Percentiles rank a stretch among this genome's conserved stretches.
These are phyloP conservation scores for Parambassis ranga DNA, from an alignment of 2,797 vertebrate genomes.

Conservation along the genomic window DNA sequence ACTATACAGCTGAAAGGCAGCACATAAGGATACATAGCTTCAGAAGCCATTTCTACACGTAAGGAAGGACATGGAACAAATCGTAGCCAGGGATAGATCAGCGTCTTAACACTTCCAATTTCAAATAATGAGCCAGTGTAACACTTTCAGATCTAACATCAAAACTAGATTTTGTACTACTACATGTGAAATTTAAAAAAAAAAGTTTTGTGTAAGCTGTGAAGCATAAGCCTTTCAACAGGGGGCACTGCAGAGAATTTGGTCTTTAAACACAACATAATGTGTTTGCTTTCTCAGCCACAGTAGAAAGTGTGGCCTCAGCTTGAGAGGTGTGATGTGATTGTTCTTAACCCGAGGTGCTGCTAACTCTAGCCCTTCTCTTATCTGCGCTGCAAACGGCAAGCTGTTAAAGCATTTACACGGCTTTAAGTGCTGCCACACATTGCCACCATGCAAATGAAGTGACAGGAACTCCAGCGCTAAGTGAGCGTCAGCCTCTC, in stretches of 20 bases:
- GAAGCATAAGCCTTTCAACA: neutral
- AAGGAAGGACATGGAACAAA: no score
- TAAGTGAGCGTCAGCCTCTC: constrained; percentile 50
- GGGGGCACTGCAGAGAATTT: neutral
- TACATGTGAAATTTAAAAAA: no score
- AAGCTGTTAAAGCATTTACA: constrained; percentile 52
- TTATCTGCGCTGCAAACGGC: constrained; percentile 22
- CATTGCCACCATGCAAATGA: constrained; percentile 52
- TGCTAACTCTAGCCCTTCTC: constrained; percentile 31
- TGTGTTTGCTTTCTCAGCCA: constrained; percentile 26
- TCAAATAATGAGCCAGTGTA: no score
- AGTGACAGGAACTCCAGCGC: constrained; percentile 49
- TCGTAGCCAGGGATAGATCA: no score
- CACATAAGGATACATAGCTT: no score
- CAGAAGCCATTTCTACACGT: no score
- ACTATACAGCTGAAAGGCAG: no score
- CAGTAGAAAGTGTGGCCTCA: constrained; percentile 33
- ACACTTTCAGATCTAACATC: neutral
- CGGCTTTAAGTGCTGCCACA: constrained; percentile 36
- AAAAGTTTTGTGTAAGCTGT: no score
- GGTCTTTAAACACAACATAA: constrained; percentile 4
- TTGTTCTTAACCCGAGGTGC: constrained; percentile 42
- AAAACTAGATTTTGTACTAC: neutral
- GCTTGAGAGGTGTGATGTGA: constrained; percentile 27
- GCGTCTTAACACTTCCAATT: neutral